Evolutionary conservation across 2,113 vertebrate genomes (phyloP).

Genomic region (Rattus norvegicus): DNA sequence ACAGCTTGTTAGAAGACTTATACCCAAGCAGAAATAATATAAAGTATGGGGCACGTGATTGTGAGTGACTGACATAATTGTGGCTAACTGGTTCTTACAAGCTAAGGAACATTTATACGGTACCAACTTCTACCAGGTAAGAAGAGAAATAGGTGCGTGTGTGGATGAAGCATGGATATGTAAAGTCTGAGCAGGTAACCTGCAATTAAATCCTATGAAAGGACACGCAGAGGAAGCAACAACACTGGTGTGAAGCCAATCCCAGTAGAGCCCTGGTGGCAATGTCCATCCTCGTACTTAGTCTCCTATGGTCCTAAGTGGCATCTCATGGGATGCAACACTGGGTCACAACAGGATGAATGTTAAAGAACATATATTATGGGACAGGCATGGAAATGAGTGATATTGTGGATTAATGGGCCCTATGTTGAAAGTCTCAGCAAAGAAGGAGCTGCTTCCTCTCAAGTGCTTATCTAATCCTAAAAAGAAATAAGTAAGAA

Average conservation of each 20-base stretch:
- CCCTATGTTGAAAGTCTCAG: neutral
- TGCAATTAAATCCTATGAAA: neutral
- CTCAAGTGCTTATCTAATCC: neutral
- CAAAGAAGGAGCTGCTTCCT: neutral
- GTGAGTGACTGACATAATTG: neutral
- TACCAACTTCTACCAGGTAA: neutral
- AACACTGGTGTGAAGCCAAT: neutral
- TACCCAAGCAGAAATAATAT: neutral
- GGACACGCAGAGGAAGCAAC: neutral
- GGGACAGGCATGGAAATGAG: neutral
- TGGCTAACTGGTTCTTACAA: neutral
- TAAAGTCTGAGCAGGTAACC: slow-evolving; percentile 41
- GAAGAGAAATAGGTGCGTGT: neutral
- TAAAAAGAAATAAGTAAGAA: neutral
- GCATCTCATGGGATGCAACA: neutral
- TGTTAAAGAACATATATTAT: neutral
- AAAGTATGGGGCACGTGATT: neutral
- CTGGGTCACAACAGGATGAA: neutral
- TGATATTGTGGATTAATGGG: neutral
- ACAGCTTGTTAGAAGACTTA: neutral
- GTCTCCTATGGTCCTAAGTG: neutral
- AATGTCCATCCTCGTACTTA: neutral
- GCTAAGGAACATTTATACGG: neutral
- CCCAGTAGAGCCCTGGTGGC: neutral
- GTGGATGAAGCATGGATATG: neutral